Evolutionary conservation across 2,113 vertebrate species (phyloP), one percentile per base, ranked within the genome.

Genomic region (Semicossyphus pulcher): DNA sequence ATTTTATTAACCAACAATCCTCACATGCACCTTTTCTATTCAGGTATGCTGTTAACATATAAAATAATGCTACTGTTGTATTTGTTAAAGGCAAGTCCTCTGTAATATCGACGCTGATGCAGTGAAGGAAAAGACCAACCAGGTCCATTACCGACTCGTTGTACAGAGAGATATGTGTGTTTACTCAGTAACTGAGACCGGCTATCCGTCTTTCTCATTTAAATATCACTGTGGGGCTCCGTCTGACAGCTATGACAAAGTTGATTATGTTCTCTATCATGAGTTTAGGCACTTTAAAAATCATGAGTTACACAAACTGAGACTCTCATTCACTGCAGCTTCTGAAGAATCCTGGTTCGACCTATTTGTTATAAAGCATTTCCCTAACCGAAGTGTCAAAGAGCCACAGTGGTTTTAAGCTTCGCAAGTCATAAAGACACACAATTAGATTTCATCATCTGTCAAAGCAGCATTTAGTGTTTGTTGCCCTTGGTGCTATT

Each of bases 131-230:
- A 42, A 65, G 16, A 31, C 3, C 12, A 48, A 39, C 1, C 21
- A 31, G 10, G 28, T 53, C 4, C 26, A 52, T 52, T 1, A 58
- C 63, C 9, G 42, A 20, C 10, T 48, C 65, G 44, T 51, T 71
- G 44, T 52, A 45, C 51, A 36, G 26, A 49, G 4, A 31, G 36
- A 37, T 11, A 14, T 42, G 2, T 18, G 16, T 47, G 14, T 66
- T 78, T 60, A 64, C 15, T 49, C 72, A 37, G 11, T 37, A 44
- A 51, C 28, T 31, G 49, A 66, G 25, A n/a, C n/a, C n/a, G n/a
- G n/a, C n/a, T 54, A 63, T 26, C 7, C 28, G 16, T 7, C n/a
- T 53, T 20, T 11, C 12, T 28, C 28, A 42, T 31, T 61, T 51
- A 39, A 18, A 60, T n/a, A 16, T 42, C 16, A n/a, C 15, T 7